Evolutionary conservation across 2,797 vertebrate species (phyloP).

Genomic region (Lepilemur septentrionalis): DNA sequence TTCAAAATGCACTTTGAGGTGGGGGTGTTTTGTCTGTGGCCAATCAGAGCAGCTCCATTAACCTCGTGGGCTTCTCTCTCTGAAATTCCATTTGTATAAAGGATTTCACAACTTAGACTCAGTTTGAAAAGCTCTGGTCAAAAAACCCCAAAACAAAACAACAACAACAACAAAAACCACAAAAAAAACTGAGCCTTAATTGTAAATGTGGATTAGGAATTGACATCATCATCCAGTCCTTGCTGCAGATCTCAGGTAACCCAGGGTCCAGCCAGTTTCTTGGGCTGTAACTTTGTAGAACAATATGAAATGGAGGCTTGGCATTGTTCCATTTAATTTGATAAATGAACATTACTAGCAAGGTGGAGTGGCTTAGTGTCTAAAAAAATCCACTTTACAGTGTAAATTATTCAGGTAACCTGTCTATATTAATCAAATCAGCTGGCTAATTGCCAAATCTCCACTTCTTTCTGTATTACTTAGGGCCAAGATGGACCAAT

Average conservation of each 20-base stretch:
- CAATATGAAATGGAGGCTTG: neutral
- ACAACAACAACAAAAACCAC: neutral
- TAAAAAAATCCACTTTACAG: neutral
- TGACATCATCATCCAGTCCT: neutral
- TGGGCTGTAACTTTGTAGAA: neutral
- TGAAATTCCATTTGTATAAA: neutral
- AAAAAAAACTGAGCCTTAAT: neutral
- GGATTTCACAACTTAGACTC: neutral
- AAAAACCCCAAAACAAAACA: neutral
- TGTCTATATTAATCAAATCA: slow-evolving; percentile 18
- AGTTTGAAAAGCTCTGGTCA: neutral
- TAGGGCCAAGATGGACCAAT: neutral
- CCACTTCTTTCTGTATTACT: neutral
- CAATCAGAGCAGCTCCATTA: neutral
- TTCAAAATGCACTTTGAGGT: neutral
- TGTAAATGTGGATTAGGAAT: neutral
- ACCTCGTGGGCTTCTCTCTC: neutral
- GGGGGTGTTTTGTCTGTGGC: neutral
- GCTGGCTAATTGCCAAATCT: slow-evolving; percentile 24
- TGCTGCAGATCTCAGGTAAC: neutral
- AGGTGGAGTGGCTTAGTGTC: neutral
- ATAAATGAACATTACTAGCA: neutral
- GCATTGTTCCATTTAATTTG: slow-evolving; percentile 36
- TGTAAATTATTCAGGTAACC: slow-evolving; percentile 45
- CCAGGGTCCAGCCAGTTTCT: neutral